Base-by-base conservation (phyloP, 2,888 invertebrate species). In the Rhogogaster chlorosoma region DNA sequence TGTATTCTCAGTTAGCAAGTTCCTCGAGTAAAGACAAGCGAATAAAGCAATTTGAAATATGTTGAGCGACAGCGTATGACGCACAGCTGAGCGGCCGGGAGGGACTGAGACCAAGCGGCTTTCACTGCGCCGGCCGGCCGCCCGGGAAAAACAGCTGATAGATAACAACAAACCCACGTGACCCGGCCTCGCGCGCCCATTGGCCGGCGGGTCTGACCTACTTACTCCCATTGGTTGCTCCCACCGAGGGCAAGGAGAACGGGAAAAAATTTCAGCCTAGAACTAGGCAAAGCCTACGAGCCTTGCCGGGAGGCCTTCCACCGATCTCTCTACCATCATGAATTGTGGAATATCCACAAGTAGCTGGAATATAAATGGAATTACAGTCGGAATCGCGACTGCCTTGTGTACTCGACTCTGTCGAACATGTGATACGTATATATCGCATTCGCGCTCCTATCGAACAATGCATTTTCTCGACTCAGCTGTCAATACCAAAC, bases 121-220 rank as follows among this genome's bases (percentile, higher is more conserved):
- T 92, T 92, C 92, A 91, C 92, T 91, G 91, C 91, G 92, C 91
- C 91, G 90, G 91, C 92, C 91, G 92, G 92, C 91, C 92, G 91
- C 91, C 92, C 91, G 91, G 92, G 92, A 90, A 91, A 92, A 93
- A 95, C 95, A 95, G 95, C 95, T 95, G 95, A 95, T 94, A 93
- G 95, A 95, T 95, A 95, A 95, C 95, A 95, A 96, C 95, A 95
- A 95, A 95, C 92, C 95, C 95, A 96, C 94, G 95, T 95, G 95
- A 95, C 92, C 89, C 88, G 88, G 89, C 89, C 89, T 90, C 89
- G 91, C 87, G 85, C 88, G 85, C 87, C 89, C 88, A 95, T 95
- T 95, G 95, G 95, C 87, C 87, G 88, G 87, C 86, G 87, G 88
- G 88, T 88, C 89, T 95, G 95, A 95, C 95, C 95, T 95, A 95